Evolutionary conservation across 2,797 vertebrate species (phyloP), one percentile per base, ranked within the genome.

Genomic region (Coregonus sp.): DNA sequence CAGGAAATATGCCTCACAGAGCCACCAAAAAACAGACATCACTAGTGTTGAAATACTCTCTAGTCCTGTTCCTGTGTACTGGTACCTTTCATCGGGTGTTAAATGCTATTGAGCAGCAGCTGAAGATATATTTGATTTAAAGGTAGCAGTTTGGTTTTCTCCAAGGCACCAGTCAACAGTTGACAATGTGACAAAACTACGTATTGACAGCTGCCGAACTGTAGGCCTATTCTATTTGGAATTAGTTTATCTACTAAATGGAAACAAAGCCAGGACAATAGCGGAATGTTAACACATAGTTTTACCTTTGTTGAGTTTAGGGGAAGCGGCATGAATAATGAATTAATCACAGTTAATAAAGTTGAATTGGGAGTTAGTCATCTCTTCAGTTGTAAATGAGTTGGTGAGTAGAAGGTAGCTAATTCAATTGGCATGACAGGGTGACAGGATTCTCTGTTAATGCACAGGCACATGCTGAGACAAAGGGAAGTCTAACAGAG

Each of bases 11-110:
- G 31, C 25, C 1, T 1, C 25, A n/a, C n/a, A n/a, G n/a, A n/a
- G n/a, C 31, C n/a, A 18, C 70, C 76, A 72, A 77, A 37, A 61
- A 74, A 86, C 87, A 89, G 86, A 90, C 80, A 63, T 88, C 84
- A 89, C 37, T 3, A 59, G n/a, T 59, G 56, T 20, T 7, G 6
- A 18, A 9, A 2, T 7, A 59, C 18, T 59, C 56, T 59, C 56
- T 59, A 18, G 16, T 56, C 40, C 40, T 47, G 40, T 47, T 9
- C 40, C 40, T 47, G 40, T 47, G 40, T 47, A 47, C 40, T 56
- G 54, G 54, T 6, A 25, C 12, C 25, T 52, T 50, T 70, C 50
- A 76, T 70, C 14, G 47, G 66, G 31, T 76, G 66, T 47, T 76
- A 72, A 72, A 77, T 61, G 70, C 14, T 72, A 52, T 73, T 47